Evolutionary conservation across 2,888 invertebrate genomes (phyloP).

Genomic region (Drosophila stalkeri): DNA sequence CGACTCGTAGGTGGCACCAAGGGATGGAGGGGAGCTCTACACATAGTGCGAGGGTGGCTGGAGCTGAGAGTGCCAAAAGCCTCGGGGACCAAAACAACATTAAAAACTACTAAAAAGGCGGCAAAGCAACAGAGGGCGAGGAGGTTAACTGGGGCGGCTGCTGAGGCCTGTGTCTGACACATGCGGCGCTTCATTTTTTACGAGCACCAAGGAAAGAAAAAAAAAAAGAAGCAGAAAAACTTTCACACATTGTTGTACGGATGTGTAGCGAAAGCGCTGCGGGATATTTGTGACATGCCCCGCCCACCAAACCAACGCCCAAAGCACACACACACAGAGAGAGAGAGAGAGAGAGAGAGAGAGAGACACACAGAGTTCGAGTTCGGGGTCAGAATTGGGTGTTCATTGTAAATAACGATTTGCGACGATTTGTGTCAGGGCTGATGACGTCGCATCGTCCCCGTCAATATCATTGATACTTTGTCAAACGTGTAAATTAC

Average conservation of each 20-base stretch:
- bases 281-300: constrained; percentile 69
- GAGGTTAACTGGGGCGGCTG: constrained; percentile 7
- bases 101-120: constrained; percentile 77
- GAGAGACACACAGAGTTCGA: background rate
- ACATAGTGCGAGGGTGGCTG: constrained; percentile 1
- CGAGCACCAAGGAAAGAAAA: constrained; percentile 33
- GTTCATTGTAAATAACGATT: constrained; percentile 76
- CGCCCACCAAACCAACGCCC: constrained; percentile 14
- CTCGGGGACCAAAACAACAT: constrained; percentile 78
- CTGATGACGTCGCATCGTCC: constrained; percentile 51
- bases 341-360: background rate
- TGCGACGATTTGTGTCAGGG: constrained; percentile 80
- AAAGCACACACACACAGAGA: background rate
- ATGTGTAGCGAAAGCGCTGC: constrained; percentile 76
- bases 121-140: constrained; percentile 21
- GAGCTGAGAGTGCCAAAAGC: constrained; percentile 50
- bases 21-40: background rate
- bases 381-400: constrained; percentile 15
- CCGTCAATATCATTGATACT: constrained; percentile 77
- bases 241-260: constrained; percentile 82
- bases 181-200: constrained; percentile 73
- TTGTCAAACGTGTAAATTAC: constrained; percentile 83
- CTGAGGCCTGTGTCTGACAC: constrained; percentile 79
- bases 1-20: constrained; percentile 12
- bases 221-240: constrained; percentile 56